Percentiles rank a stretch among this genome's conserved stretches.
Evolutionary conservation across 30 jellyfish, hydroid and myxozoan species (phyloP).

Genomic region (Chrysaora quinquecirrha): DNA sequence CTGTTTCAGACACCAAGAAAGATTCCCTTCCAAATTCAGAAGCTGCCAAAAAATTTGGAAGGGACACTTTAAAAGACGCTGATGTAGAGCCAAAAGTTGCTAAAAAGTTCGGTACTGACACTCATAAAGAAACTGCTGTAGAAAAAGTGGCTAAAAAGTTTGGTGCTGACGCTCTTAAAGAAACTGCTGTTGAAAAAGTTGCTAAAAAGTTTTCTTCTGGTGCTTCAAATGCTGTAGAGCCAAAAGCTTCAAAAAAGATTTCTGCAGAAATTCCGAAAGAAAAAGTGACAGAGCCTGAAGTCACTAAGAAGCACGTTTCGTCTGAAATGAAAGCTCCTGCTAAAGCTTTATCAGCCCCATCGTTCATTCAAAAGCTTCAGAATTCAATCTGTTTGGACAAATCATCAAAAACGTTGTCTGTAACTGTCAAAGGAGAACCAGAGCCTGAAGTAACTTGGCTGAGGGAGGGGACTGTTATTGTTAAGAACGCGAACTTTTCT

Average conservation of each 20-base stretch:
- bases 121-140: no score
- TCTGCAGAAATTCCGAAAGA: not conserved
- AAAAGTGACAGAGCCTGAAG: not conserved
- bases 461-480: slow-evolving; percentile 49
- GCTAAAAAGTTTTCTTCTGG: no score
- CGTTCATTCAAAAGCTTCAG: slow-evolving; percentile 38
- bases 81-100: no score
- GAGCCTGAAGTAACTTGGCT: slow-evolving; percentile 86
- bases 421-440: slow-evolving; percentile 80
- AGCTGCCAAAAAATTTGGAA: not conserved
- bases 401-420: slow-evolving; percentile 33
- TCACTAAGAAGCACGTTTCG: not conserved
- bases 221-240: no score
- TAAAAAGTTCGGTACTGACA: no score
- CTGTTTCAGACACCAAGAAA: not conserved
- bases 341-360: slow-evolving; percentile 27
- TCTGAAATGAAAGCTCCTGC: slow-evolving; percentile 9
- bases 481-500: slow-evolving; percentile 17
- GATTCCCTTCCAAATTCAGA: slow-evolving; percentile 5
- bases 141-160: no score
- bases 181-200: no score
- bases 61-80: slow-evolving; percentile 7
- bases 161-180: no score
- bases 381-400: slow-evolving; percentile 42
- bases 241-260: no score